These are phyloP conservation scores for Polydrusus tereticollis DNA, from an alignment of 2,888 invertebrate species.

Conservation along the genomic window DNA sequence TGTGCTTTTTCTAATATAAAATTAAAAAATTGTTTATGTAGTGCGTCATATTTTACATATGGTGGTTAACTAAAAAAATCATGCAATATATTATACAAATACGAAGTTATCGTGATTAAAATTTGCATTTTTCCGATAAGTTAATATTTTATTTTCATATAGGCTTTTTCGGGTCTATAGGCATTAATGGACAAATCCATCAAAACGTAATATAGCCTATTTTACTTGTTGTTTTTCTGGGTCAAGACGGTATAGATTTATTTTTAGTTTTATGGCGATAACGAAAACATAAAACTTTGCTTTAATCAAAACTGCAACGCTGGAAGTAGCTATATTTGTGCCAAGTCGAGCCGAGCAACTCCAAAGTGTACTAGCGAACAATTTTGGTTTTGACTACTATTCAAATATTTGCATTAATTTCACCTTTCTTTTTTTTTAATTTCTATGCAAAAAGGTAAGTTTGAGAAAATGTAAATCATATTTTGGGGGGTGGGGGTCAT, in stretches of 20 bases:
- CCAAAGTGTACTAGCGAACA: too few relatives aligned
- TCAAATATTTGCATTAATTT: too few relatives aligned
- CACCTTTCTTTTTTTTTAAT: too few relatives aligned
- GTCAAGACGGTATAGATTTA: not conserved
- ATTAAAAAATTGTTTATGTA: not conserved
- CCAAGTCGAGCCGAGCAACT: too few relatives aligned
- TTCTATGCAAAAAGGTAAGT: too few relatives aligned
- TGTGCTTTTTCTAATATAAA: not conserved
- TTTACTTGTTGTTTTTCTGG: not conserved
- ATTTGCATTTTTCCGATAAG: not conserved
- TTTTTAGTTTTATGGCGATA: not conserved
- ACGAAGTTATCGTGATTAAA: not conserved
- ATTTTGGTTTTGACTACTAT: too few relatives aligned
- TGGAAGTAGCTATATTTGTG: too few relatives aligned
- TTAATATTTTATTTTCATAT: not conserved
- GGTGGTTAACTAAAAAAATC: not conserved
- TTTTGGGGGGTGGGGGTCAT: too few relatives aligned
- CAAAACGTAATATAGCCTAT: not conserved
- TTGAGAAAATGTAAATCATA: too few relatives aligned
- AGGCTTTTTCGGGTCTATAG: not conserved
- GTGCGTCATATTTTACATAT: not conserved
- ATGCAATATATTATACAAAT: not conserved
- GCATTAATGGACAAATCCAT: not conserved
- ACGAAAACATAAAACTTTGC: not conserved
- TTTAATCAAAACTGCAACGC: too few relatives aligned